Evolutionary conservation across 2,888 invertebrate genomes (phyloP).

Genomic region (Catotricha subobsoleta): DNA sequence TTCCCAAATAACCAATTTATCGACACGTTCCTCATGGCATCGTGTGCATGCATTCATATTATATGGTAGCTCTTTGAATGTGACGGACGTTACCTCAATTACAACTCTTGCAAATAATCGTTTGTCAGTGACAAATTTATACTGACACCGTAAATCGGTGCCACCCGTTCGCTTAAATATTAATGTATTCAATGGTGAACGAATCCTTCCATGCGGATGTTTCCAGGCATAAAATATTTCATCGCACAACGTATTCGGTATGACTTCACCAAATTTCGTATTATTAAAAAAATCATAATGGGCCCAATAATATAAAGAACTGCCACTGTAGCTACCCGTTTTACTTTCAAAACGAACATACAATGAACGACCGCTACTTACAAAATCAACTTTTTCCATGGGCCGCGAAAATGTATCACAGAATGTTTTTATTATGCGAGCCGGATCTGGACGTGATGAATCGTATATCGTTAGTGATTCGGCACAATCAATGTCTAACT

Average conservation of each 20-base stretch:
- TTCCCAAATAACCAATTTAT: conserved; percentile 67
- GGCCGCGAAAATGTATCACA: conserved; percentile 86
- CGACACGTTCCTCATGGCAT: conserved; percentile 72
- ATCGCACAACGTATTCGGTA: conserved; percentile 66
- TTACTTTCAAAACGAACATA: conserved; percentile 82
- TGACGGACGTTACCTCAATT: conserved; percentile 55
- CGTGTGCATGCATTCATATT: conserved; percentile 65
- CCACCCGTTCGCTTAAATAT: conserved; percentile 65
- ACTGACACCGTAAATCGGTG: conserved; percentile 62
- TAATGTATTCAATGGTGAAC: conserved; percentile 72
- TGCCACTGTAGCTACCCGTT: conserved; percentile 83
- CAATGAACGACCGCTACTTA: conserved; percentile 70
- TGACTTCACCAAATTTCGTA: conserved; percentile 66
- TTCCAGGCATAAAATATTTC: conserved; percentile 78
- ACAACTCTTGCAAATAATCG: conserved; percentile 66
- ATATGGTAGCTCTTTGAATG: conserved; percentile 68
- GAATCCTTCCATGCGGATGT: conserved; percentile 50
- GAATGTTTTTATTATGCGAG: conserved; percentile 80
- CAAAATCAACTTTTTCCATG: conserved; percentile 85
- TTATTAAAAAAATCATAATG: conserved; percentile 90
- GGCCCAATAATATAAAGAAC: conserved; percentile 87
- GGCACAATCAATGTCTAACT: conserved; percentile 75
- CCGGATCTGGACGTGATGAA: conserved; percentile 72
- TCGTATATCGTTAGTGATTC: conserved; percentile 82
- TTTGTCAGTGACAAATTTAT: conserved; percentile 68